phyloP scores from a whole-genome alignment of 2,797 vertebrate species.

The Dendrocincla tyrannina region DNA sequence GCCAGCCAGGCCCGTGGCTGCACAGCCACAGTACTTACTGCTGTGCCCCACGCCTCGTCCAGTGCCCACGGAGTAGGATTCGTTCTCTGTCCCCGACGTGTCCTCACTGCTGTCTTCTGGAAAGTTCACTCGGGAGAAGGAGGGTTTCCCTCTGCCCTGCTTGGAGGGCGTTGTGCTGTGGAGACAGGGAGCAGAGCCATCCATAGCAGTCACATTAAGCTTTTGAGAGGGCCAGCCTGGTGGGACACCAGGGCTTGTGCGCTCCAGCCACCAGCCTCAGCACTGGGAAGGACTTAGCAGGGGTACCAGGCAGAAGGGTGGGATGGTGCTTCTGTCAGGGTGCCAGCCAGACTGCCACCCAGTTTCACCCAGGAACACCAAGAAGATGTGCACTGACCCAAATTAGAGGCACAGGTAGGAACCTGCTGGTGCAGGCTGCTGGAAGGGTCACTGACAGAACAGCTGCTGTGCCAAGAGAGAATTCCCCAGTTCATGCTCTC shows the following conservation, averaged over 20 bases:
- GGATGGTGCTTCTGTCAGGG: neutral
- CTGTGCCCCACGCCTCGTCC: constrained; percentile 88
- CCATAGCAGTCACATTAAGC: accelerated
- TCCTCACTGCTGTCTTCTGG: constrained; percentile 98
- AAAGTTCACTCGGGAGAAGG: constrained; percentile 93
- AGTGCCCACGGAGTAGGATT: constrained; percentile 94
- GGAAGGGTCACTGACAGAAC: neutral
- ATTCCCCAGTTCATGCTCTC: neutral
- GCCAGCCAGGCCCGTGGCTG: neutral
- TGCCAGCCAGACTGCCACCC: neutral
- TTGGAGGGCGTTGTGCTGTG: constrained; percentile 95
- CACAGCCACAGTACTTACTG: constrained; percentile 71
- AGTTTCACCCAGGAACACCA: neutral
- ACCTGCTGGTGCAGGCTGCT: neutral
- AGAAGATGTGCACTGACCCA: accelerated
- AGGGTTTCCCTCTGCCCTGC: constrained; percentile 93
- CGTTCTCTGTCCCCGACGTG: constrained; percentile 96
- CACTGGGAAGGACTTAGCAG: accelerated
- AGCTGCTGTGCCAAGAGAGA: accelerated
- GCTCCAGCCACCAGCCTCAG: accelerated
- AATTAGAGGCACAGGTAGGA: neutral
- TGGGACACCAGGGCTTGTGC: accelerated
- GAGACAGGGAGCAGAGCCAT: neutral
- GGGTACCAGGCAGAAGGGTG: neutral
- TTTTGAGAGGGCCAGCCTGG: neutral